Evolutionary conservation across 2,797 vertebrate species (phyloP), one percentile per base, ranked within the genome.

Genomic region (Ceyx erithaca): DNA sequence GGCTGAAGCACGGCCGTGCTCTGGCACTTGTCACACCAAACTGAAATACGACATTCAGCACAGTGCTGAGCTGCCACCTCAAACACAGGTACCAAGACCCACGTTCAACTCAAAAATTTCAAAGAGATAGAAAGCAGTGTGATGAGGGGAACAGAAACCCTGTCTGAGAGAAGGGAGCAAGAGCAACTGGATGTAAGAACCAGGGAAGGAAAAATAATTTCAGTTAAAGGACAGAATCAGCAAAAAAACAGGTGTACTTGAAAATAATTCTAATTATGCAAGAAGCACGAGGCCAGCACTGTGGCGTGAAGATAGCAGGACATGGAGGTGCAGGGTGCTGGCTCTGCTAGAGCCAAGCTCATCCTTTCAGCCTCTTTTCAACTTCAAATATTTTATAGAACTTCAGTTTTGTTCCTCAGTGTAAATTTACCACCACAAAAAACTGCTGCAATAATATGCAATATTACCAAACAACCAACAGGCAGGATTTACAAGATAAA

Each of bases 401-500:
- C 28, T 85, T 20, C 20, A 67, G 37, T 58, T 87, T 85, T 80
- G 80, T 30, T 52, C 23, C 30, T 59, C 0, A 3, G 77, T 86
- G 91, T 37, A 67, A 87, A 89, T 78, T 78, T 7, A 75, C 52
- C 23, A 8, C 66, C 64, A 35, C 55, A 63, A 78, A 80, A 4
- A 80, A 4, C 67, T 30, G 43, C 0, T 87, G 80, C 90, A 73
- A 11, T 33, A 90, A 96, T 45, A 62, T 7, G 48, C 90, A 90
- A 66, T 77, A 92, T 68, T 62, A 45, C 75, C 55, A 15, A 89
- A 85, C 90, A 83, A 12, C 31, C 78, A 76, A 67, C 40, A 76
- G 12, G 31, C 19, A 89, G 79, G 94, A 95, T 96, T 89, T 94
- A 83, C 88, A 93, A 96, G 92, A 91, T 88, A 94, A 97, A 91